Base-by-base conservation (phyloP, 2,113 vertebrate genomes). In the Ptilorrhoa leucosticta region DNA sequence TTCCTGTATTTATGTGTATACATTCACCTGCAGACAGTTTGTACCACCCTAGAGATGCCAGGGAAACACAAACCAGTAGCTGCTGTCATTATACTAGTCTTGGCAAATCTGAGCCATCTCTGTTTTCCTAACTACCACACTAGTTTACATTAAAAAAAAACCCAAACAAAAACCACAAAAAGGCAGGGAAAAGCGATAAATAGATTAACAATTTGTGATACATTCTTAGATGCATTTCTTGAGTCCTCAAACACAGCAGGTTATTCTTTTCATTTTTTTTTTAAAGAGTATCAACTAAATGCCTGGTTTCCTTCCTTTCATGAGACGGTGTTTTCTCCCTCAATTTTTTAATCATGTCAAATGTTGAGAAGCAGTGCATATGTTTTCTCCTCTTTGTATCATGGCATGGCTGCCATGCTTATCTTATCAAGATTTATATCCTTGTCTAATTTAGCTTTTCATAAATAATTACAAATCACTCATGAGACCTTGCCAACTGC, bases 401-500 rank as follows among this genome's bases (percentile, higher is more conserved):
- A 44, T 31, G 61, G 42, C 58, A 56, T 83, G 69, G 57, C 70
- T 92, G 78, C 73, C 26, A 63, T 50, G 48, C 84, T 95, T 97
- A 93, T 39, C 75, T 96, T 95, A 94, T 22, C 51, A 83, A 95
- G 89, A 97, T 94, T 95, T 96, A 95, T 92, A 92, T 93, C 91
- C 68, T 93, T 89, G 65, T 94, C 87, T 94, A 96, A 94, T 94
- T 92, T 96, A 96, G 83, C 83, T 94, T 92, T 97, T 91, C 79
- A 89, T 95, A 97, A 97, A 93, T 96, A 97, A 95, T 95, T 95
- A 56, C 61, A 75, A 96, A 96, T 89, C 37, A 91, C 93, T 93
- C 73, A 85, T 95, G 97, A 97, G 97, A 94, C 85, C 54, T 86
- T 98, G 97, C 96, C 97, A 97, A 90, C 76, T 91, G 87, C 89